These are phyloP conservation scores for Epinotia demarniana DNA, from an alignment of 2,888 invertebrate species.

Conservation along the genomic window DNA sequence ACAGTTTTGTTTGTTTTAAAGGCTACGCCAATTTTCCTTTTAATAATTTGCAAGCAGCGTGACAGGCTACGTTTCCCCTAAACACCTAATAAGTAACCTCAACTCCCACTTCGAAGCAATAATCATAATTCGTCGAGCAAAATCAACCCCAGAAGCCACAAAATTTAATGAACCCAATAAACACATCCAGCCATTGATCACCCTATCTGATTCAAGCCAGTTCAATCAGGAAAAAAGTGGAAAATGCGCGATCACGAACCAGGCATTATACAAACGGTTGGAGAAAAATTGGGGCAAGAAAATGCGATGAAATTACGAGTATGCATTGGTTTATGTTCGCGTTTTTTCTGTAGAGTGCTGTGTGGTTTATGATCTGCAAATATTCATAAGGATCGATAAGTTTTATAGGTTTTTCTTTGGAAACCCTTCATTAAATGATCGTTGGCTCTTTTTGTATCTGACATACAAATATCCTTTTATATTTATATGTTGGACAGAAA, in stretches of 20 bases:
- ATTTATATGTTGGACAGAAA: too few species aligned
- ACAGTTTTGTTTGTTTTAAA: too few species aligned
- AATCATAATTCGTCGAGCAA: slow-evolving; percentile 26
- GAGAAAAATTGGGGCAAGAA: slow-evolving; percentile 45
- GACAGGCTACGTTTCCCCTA: neutral
- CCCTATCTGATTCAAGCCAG: slow-evolving; percentile 46
- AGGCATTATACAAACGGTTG: slow-evolving; percentile 47
- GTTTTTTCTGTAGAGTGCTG: slow-evolving; percentile 22
- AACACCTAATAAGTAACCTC: slow-evolving; percentile 7
- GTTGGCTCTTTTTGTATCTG: too few species aligned
- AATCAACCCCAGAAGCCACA: slow-evolving; percentile 29
- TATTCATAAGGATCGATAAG: neutral
- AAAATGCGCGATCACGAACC: slow-evolving; percentile 47
- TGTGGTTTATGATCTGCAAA: neutral
- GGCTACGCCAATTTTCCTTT: too few species aligned
- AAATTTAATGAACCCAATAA: slow-evolving; percentile 44
- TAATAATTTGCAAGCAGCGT: neutral
- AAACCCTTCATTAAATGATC: too few species aligned
- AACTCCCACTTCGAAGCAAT: neutral
- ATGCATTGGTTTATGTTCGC: slow-evolving; percentile 29
- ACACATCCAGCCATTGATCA: slow-evolving; percentile 47
- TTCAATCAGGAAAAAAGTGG: slow-evolving; percentile 43
- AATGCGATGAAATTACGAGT: slow-evolving; percentile 43
- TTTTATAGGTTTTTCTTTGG: neutral
- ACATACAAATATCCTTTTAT: too few species aligned